Conservation (phyloP, 1,140 invertebrate genomes). For the Drosophila mauritiana region DNA sequence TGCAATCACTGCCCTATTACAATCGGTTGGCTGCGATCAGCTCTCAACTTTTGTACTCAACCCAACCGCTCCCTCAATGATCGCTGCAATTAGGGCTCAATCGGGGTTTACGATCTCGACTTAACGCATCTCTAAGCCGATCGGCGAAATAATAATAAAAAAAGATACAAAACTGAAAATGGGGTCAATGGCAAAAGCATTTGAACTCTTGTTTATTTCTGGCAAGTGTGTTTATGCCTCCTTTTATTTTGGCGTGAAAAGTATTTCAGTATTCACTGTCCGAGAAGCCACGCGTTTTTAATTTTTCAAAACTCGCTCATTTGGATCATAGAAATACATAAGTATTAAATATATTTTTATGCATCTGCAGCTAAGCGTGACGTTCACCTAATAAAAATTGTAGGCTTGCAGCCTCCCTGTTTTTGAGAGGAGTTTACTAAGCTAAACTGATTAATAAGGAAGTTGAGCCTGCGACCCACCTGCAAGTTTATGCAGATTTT, state of each 20-base stretch:
- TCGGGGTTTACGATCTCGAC: slow-evolving; percentile 26
- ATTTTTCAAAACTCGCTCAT: too few species aligned
- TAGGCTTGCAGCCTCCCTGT: slow-evolving; percentile 12
- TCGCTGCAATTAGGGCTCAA: slow-evolving; percentile 62
- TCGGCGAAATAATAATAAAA: slow-evolving; percentile 21
- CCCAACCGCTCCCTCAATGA: slow-evolving; percentile 20
- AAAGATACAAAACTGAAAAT: slow-evolving; percentile 26
- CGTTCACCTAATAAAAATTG: slow-evolving; percentile 59
- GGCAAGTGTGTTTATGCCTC: slow-evolving; percentile 11
- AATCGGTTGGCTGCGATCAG: slow-evolving; percentile 37
- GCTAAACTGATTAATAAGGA: slow-evolving; percentile 69
- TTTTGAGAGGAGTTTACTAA: slow-evolving; percentile 16
- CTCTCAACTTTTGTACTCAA: slow-evolving; percentile 26
- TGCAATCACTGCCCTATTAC: slow-evolving; percentile 56
- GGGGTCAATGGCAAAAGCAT: slow-evolving; percentile 80
- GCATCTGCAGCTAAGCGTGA: slow-evolving; percentile 32
- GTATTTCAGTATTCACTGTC: slow-evolving; percentile 13
- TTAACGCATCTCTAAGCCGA: slow-evolving; percentile 25
- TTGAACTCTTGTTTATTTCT: slow-evolving; percentile 64
- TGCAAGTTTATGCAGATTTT: slow-evolving; percentile 66
- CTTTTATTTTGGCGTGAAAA: slow-evolving; percentile 26
- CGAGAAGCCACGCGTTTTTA: slow-evolving; percentile 49
- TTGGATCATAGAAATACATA: slow-evolving; percentile 26
- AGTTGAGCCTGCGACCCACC: slow-evolving; percentile 61
- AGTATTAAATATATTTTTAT: slow-evolving; percentile 18